A percentile compares a stretch with the other conserved stretches of the same genome.
phyloP scores from a whole-genome alignment of 2,888 invertebrate genomes.

The Rhingia rostrata region DNA sequence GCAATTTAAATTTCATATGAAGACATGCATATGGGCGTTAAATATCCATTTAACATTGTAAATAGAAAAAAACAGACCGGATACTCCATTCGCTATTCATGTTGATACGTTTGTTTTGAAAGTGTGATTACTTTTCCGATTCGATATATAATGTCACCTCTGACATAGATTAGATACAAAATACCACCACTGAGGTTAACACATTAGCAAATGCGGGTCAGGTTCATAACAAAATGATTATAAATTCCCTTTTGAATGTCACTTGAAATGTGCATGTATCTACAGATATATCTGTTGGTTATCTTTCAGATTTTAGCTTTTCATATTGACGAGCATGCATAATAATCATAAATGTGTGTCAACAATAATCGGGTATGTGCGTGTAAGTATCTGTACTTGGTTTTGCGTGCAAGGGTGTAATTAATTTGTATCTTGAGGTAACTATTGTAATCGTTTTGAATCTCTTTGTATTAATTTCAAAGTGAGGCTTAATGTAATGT shows the following conservation, averaged over 20 bases:
- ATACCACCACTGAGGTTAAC: too few species aligned
- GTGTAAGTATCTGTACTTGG: conserved; percentile 9
- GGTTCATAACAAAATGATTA: background rate
- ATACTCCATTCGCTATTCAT: background rate
- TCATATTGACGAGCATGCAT: background rate
- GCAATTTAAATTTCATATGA: conserved; percentile 15
- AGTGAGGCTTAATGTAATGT: conserved; percentile 12
- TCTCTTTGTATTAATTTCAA: conserved; percentile 10
- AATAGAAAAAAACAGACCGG: background rate
- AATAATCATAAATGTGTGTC: conserved; percentile 14
- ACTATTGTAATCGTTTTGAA: background rate
- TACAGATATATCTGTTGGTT: background rate
- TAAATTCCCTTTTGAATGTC: background rate
- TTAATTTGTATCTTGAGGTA: conserved; percentile 21
- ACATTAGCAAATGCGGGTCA: background rate
- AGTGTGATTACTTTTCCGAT: background rate
- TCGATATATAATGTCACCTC: background rate
- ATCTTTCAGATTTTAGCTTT: background rate
- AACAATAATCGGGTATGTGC: conserved; percentile 25
- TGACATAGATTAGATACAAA: background rate
- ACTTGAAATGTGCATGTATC: background rate
- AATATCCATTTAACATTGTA: conserved; percentile 15
- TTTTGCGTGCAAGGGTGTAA: conserved; percentile 39
- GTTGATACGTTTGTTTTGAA: background rate
- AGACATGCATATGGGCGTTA: conserved; percentile 21